A percentile compares a stretch with the other conserved stretches of the same genome.
Evolutionary conservation across 2,888 invertebrate species (phyloP).

Genomic region (Diarsia brunnea): DNA sequence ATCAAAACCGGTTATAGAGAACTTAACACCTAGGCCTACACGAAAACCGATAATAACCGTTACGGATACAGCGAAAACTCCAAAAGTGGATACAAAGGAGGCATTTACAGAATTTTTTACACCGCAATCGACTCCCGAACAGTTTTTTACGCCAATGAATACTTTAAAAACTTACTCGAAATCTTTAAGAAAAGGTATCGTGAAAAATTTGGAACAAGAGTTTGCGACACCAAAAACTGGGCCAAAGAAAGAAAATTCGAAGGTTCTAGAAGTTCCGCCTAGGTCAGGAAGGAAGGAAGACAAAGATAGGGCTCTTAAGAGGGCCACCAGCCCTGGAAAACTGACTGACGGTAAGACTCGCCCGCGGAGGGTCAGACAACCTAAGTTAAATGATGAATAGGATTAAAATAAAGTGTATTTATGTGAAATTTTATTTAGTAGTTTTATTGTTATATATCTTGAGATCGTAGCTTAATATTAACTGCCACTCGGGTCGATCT

Average conservation of each 20-base stretch:
- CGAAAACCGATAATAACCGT: conserved; percentile 70
- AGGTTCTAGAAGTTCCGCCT: conserved; percentile 38
- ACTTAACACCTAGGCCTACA: conserved; percentile 76
- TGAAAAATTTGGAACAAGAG: conserved; percentile 83
- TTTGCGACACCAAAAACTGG: conserved; percentile 76
- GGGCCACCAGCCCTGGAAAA: conserved; percentile 83
- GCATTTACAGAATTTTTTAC: conserved; percentile 75
- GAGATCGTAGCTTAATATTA: no score
- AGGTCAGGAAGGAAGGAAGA: conserved; percentile 42
- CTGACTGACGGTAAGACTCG: conserved; percentile 65
- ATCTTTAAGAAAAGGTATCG: conserved; percentile 73
- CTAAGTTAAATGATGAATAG: conserved; percentile 50
- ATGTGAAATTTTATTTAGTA: conserved; percentile 25
- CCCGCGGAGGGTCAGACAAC: conserved; percentile 64
- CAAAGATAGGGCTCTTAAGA: conserved; percentile 67
- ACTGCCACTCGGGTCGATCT: no score
- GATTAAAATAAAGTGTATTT: conserved; percentile 47
- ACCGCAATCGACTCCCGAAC: conserved; percentile 76
- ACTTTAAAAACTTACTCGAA: conserved; percentile 80
- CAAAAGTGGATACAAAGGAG: conserved; percentile 26
- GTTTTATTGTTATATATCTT: no score
- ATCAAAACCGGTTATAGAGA: conserved; percentile 75
- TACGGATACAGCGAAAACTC: conserved; percentile 67
- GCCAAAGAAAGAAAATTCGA: conserved; percentile 28
- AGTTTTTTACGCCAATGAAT: conserved; percentile 83